A percentile compares a stretch with the other conserved stretches of the same genome.
phyloP scores from a whole-genome alignment of 2,888 invertebrate species.

The Aporophyla nigra region DNA sequence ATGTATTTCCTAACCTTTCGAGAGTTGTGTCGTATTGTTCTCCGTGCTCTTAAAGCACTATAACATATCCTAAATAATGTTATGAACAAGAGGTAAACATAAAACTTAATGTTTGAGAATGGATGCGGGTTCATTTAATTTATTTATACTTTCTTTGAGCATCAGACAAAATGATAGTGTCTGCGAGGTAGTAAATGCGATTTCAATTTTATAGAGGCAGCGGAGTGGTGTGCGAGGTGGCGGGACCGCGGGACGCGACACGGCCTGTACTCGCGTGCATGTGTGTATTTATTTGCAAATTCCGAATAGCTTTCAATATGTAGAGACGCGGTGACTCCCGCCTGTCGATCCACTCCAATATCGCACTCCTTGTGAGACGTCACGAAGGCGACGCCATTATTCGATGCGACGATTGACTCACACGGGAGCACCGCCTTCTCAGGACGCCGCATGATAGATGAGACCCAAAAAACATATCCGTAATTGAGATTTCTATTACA shows the following conservation, averaged over 20 bases:
- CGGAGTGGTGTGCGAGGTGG: slow-evolving; percentile 81
- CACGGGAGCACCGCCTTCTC: slow-evolving; percentile 79
- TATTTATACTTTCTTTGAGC: slow-evolving; percentile 54
- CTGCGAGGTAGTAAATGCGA: slow-evolving; percentile 84
- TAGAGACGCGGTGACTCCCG: slow-evolving; percentile 87
- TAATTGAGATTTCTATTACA: slow-evolving; percentile 91
- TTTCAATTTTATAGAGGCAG: slow-evolving; percentile 87
- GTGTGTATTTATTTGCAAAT: slow-evolving; percentile 90
- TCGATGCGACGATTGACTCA: slow-evolving; percentile 86
- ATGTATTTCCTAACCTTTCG: slow-evolving; percentile 73
- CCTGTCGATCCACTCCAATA: slow-evolving; percentile 90
- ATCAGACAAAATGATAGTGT: slow-evolving; percentile 80
- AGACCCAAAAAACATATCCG: slow-evolving; percentile 88
- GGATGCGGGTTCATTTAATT: slow-evolving; percentile 47
- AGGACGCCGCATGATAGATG: slow-evolving; percentile 88
- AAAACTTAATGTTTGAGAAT: slow-evolving; percentile 54
- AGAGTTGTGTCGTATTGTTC: slow-evolving; percentile 67
- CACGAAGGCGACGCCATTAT: slow-evolving; percentile 86
- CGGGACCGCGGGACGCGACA: slow-evolving; percentile 71
- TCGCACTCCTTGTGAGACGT: slow-evolving; percentile 85
- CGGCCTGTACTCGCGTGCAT: slow-evolving; percentile 78
- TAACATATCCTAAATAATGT: slow-evolving; percentile 49
- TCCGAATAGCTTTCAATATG: slow-evolving; percentile 90
- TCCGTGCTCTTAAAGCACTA: slow-evolving; percentile 62
- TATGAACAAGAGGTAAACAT: slow-evolving; percentile 46